Base-by-base conservation (phyloP, 2,888 invertebrate genomes). In the Anoplius nigerrimus region DNA sequence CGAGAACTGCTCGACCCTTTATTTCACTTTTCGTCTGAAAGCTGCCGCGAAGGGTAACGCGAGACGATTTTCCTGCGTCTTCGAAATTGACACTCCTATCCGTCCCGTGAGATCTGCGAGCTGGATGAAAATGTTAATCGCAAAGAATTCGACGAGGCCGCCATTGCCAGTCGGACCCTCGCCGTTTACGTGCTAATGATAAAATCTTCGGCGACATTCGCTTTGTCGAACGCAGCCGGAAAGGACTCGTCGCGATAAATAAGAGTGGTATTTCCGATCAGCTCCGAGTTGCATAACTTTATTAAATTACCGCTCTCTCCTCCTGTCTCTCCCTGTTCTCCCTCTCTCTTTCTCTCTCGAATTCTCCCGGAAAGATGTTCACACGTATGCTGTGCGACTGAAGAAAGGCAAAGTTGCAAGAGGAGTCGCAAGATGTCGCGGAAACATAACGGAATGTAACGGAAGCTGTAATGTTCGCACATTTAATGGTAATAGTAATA, bases 281-380 rank as follows among this genome's bases (percentile, higher is more conserved):
- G 34, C 34, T 34, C 34, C 4, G 34, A 34, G 34, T 11, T 34
- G 11, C 11, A 34, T 34, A 34, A 34, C 34, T 34, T 34, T 34
- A 34, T 34, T 34, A 34, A 34, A 34, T 2, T 34, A 34, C 11
- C 34, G 34, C 11, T 34, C 34, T 34, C 34, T 34, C 11, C n/a
- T n/a, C n/a, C n/a, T n/a, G n/a, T n/a, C n/a, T n/a, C n/a, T n/a
- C n/a, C n/a, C n/a, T n/a, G n/a, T n/a, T n/a, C n/a, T n/a, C n/a
- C n/a, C n/a, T n/a, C n/a, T n/a, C n/a, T n/a, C n/a, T n/a, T 42
- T 42, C 13, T 42, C 42, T 13, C 42, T 13, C 6, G 13, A 48
- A 48, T 48, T 18, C 48, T 18, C 11, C 42, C 48, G 48, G 18
- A 48, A 18, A 48, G 48, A 48, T 48, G 48, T 48, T 48, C 48